Evolutionary conservation across 2,888 invertebrate species (phyloP).

Genomic region (Agrochola circellaris): DNA sequence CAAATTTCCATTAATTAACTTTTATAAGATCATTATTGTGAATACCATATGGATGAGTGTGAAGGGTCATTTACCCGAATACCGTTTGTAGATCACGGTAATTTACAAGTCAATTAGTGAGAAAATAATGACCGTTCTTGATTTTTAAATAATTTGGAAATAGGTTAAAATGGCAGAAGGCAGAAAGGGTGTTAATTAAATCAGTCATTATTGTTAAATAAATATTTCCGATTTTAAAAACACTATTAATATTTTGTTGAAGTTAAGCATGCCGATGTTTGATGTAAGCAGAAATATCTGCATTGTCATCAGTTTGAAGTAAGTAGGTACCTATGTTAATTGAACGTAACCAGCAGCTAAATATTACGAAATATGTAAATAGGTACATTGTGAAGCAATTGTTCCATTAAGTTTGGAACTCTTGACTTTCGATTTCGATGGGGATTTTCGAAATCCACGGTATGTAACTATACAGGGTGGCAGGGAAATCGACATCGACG

Average conservation of each 20-base stretch:
- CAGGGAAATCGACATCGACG: too few relatives aligned
- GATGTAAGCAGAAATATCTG: conserved; percentile 3
- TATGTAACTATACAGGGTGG: background rate
- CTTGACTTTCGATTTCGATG: background rate
- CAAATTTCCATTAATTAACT: conserved; percentile 35
- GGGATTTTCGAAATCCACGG: background rate
- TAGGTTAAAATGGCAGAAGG: background rate
- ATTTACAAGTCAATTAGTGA: conserved; percentile 48
- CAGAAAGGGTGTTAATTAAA: conserved; percentile 25
- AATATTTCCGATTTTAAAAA: background rate
- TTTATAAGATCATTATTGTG: background rate
- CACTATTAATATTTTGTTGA: background rate
- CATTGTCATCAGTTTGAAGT: conserved; percentile 3
- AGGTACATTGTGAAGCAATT: background rate
- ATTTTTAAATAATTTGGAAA: conserved; percentile 12
- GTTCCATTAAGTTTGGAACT: background rate
- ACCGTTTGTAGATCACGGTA: conserved; percentile 26
- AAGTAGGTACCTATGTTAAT: background rate
- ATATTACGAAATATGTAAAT: background rate
- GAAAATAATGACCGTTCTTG: background rate
- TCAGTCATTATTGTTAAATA: conserved; percentile 1
- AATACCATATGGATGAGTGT: background rate
- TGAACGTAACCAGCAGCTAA: background rate
- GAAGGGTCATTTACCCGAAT: conserved; percentile 32
- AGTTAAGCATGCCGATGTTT: too few relatives aligned